Evolutionary conservation across 2,113 vertebrate species (phyloP).

Genomic region (Etheostoma cragini): DNA sequence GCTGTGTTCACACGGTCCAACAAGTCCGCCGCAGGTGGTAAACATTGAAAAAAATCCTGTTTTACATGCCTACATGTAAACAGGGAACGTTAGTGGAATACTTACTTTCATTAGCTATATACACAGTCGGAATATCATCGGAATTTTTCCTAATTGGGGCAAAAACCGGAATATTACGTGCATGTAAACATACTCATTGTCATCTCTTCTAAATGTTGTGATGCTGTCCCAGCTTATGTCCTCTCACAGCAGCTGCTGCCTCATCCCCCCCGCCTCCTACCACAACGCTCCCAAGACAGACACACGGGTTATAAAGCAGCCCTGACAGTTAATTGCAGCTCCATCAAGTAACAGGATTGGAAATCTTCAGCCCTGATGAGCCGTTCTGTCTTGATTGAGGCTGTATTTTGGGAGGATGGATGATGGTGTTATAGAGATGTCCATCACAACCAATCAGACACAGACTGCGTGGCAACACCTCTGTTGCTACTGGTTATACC

Average conservation of each 20-base stretch:
- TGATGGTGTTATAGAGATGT: conserved; percentile 45
- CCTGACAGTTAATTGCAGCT: conserved; percentile 61
- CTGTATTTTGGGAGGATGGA: conserved; percentile 28
- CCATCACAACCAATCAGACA: conserved; percentile 66
- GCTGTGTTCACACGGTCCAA: too few relatives aligned
- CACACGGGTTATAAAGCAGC: conserved; percentile 23
- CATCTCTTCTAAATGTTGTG: not conserved
- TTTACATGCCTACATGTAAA: too few relatives aligned
- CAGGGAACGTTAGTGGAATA: too few relatives aligned
- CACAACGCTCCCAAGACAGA: conserved; percentile 7
- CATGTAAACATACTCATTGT: too few relatives aligned
- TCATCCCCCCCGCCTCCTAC: not conserved
- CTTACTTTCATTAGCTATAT: too few relatives aligned
- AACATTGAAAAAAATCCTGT: too few relatives aligned
- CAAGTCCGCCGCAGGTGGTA: too few relatives aligned
- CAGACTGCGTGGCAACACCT: conserved; percentile 47
- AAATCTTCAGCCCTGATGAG: conserved; percentile 66
- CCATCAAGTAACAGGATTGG: conserved; percentile 46
- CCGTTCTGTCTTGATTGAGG: conserved; percentile 61
- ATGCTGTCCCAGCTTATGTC: not conserved
- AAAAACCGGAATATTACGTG: too few relatives aligned
- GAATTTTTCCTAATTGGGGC: too few relatives aligned
- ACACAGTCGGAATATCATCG: too few relatives aligned
- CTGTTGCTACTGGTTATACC: conserved; percentile 58
- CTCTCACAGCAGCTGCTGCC: not conserved